phyloP scores from a whole-genome alignment of 2,888 invertebrate species.

The Ormyrus nitidulus region DNA sequence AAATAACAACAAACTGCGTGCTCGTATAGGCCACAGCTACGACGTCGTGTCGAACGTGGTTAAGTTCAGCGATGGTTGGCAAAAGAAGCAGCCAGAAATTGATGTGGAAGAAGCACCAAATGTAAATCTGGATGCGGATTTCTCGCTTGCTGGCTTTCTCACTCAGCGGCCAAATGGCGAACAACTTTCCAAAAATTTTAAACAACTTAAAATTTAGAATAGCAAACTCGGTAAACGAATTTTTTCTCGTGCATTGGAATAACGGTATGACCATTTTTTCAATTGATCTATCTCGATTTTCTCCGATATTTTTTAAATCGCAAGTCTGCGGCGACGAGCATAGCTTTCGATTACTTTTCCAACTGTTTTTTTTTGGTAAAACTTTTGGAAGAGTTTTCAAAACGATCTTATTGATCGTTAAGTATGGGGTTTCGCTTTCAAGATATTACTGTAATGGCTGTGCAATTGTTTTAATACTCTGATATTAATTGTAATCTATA shows the following conservation, averaged over 20 bases:
- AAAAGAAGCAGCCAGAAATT: neutral
- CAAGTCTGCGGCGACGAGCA: neutral
- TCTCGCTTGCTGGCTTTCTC: neutral
- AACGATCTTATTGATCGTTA: too few relatives aligned
- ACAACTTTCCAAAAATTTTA: neutral
- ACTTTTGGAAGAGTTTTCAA: too few relatives aligned
- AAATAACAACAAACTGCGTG: neutral
- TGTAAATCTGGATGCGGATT: neutral
- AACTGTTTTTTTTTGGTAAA: neutral
- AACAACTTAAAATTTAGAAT: neutral
- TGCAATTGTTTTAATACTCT: too few relatives aligned
- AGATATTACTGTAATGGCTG: too few relatives aligned
- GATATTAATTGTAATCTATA: neutral
- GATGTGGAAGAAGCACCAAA: conserved; percentile 22
- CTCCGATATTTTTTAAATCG: too few relatives aligned
- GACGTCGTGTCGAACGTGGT: neutral
- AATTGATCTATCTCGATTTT: too few relatives aligned
- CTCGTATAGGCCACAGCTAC: neutral
- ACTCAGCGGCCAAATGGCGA: conserved; percentile 12
- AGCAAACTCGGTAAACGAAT: too few relatives aligned
- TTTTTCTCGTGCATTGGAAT: too few relatives aligned
- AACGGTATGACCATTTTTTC: too few relatives aligned
- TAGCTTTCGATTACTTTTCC: neutral
- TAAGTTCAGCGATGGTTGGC: neutral
- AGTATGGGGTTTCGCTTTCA: too few relatives aligned